A percentile compares a stretch with the other conserved stretches of the same genome.
phyloP scores from a whole-genome alignment of 2,888 invertebrate genomes.

The Melanostoma mellinum region DNA sequence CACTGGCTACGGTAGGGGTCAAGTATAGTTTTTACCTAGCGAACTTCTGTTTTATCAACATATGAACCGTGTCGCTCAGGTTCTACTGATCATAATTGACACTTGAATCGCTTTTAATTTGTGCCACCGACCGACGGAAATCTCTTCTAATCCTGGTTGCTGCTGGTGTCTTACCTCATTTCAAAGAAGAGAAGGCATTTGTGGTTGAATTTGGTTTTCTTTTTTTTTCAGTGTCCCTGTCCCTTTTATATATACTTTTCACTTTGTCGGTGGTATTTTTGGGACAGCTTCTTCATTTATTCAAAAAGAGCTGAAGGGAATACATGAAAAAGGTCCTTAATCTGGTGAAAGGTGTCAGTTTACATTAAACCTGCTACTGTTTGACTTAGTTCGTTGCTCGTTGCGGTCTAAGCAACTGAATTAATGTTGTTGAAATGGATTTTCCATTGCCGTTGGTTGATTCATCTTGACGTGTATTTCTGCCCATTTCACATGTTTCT shows the following conservation, averaged over 20 bases:
- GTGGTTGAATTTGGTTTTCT: not conserved
- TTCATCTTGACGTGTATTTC: constrained; percentile 52
- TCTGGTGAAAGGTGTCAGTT: constrained; percentile 60
- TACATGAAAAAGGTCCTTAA: constrained; percentile 55
- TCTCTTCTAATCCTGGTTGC: constrained; percentile 53
- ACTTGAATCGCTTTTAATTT: constrained; percentile 64
- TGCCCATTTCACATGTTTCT: constrained; percentile 22
- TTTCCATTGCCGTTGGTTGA: constrained; percentile 42
- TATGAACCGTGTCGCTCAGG: constrained; percentile 25
- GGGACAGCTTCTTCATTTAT: constrained; percentile 7
- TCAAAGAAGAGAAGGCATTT: constrained; percentile 11
- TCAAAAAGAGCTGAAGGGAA: constrained; percentile 6
- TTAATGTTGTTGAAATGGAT: constrained; percentile 54
- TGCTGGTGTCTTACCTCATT: constrained; percentile 43
- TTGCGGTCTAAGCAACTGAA: constrained; percentile 44
- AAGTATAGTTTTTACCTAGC: no score
- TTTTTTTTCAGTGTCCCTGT: not conserved
- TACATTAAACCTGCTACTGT: constrained; percentile 61
- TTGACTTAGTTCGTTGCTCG: constrained; percentile 48
- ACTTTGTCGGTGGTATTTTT: constrained; percentile 25
- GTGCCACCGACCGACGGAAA: constrained; percentile 39
- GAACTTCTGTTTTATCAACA: constrained; percentile 8
- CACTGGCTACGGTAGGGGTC: no score
- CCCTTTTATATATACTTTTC: not conserved
- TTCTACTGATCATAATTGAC: constrained; percentile 56